A percentile compares a stretch with the other conserved stretches of the same genome.
These are phyloP conservation scores for Hemitrygon akajei DNA, from an alignment of 2,797 vertebrate species.

Conservation along the genomic window DNA sequence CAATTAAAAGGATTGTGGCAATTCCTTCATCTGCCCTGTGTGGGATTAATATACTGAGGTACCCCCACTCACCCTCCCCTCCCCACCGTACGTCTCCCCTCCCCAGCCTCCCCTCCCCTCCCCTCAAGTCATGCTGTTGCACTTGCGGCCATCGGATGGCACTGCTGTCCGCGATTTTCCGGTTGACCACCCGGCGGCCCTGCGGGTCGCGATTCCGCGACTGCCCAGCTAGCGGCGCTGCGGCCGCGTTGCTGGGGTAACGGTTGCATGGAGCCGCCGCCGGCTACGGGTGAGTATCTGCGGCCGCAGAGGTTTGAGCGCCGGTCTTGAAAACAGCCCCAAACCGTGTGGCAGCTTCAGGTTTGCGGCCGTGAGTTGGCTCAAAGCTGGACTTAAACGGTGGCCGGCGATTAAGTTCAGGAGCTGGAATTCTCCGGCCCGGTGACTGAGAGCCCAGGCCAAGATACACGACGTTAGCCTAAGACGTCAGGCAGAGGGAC, in stretches of 20 bases:
- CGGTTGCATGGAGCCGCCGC: not conserved
- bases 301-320: not conserved
- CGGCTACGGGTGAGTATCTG: not conserved
- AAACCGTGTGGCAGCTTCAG: too few species aligned
- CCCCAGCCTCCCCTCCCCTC: too few species aligned
- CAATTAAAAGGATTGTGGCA: too few species aligned
- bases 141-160: too few species aligned
- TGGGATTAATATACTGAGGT: too few species aligned
- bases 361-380: not conserved
- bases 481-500: too few species aligned
- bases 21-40: too few species aligned
- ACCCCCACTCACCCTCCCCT: not conserved
- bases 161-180: not conserved
- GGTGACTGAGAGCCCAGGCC: not conserved
- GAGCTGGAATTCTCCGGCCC: not conserved
- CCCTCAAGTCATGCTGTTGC: too few species aligned
- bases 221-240: not conserved
- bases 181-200: not conserved
- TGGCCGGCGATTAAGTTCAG: not conserved
- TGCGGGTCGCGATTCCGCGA: not conserved
- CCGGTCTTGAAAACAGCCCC: too few species aligned
- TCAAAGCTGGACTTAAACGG: not conserved
- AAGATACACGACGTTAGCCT: too few species aligned
- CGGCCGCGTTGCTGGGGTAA: slow-evolving; percentile 6
- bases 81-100: too few species aligned